phyloP scores from a whole-genome alignment of 2,888 invertebrate genomes.

The Listrodromus nycthemerus region DNA sequence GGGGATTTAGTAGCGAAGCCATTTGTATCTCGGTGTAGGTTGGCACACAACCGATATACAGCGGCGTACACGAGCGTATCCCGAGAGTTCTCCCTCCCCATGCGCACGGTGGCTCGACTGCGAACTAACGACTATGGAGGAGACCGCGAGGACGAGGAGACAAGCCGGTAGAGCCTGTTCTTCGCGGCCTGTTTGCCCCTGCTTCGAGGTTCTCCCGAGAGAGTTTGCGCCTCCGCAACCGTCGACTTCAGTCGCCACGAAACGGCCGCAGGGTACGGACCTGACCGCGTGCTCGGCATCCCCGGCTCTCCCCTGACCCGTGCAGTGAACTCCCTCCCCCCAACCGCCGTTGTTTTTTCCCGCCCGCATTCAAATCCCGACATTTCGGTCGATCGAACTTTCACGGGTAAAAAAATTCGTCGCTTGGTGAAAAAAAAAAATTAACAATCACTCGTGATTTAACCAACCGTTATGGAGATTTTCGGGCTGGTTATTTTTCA shows the following conservation, averaged over 20 bases:
- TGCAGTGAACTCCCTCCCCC: constrained; percentile 35
- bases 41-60: constrained; percentile 1
- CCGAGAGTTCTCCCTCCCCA: constrained; percentile 23
- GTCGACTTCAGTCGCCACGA: constrained; percentile 76
- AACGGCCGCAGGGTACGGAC: constrained; percentile 73
- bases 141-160: constrained; percentile 55
- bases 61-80: not conserved
- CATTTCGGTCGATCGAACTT: not conserved
- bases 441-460: not conserved
- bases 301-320: constrained; percentile 57
- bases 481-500: not conserved
- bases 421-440: not conserved
- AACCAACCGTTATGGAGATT: constrained; percentile 20
- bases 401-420: not conserved
- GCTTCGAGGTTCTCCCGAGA: constrained; percentile 10
- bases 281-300: constrained; percentile 41
- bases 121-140: constrained; percentile 34
- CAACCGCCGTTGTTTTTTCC: not conserved
- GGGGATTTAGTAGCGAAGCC: not conserved
- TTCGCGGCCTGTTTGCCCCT: constrained; percentile 41
- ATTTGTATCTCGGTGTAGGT: constrained; percentile 6
- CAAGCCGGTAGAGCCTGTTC: constrained; percentile 68
- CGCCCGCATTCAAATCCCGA: not conserved
- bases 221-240: constrained; percentile 16
- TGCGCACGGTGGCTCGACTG: not conserved